Percentiles rank a stretch among this genome's conserved stretches.
phyloP scores from a whole-genome alignment of 2,888 invertebrate genomes.

The Dolichopus griseipennis region DNA sequence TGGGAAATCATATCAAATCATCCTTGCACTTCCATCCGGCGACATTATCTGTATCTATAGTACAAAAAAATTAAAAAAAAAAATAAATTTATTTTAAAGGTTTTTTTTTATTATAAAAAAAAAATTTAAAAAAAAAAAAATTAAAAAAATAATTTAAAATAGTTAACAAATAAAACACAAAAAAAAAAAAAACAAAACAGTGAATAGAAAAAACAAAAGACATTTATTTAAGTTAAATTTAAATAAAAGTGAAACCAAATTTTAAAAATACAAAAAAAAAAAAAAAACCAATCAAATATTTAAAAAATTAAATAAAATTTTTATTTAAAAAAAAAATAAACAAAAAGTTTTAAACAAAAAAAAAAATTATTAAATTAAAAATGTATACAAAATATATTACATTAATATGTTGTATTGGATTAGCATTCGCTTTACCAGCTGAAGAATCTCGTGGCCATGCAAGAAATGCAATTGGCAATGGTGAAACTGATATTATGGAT shows the following conservation, averaged over 20 bases:
- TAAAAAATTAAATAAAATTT: constrained; percentile 20
- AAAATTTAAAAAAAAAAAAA: constrained; percentile 14
- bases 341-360: constrained; percentile 18
- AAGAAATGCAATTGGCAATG: constrained; percentile 52
- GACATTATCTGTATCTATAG: constrained; percentile 26
- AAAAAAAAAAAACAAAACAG: constrained; percentile 14
- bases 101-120: constrained; percentile 12
- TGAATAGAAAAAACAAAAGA: constrained; percentile 23
- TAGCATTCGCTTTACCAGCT: constrained; percentile 60
- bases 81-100: constrained; percentile 15
- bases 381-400: constrained; percentile 29
- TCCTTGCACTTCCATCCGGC: constrained; percentile 45
- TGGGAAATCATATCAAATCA: constrained; percentile 46
- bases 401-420: constrained; percentile 48
- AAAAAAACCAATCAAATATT: constrained; percentile 19
- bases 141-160: constrained; percentile 17
- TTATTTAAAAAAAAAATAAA: constrained; percentile 17
- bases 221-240: constrained; percentile 11
- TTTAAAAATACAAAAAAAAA: constrained; percentile 21
- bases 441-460: constrained; percentile 54
- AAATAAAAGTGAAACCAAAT: constrained; percentile 17
- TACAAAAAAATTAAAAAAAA: constrained; percentile 2
- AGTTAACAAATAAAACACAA: constrained; percentile 14
- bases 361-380: constrained; percentile 23
- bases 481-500: constrained; percentile 69